A percentile compares a stretch with the other conserved stretches of the same genome.
Evolutionary conservation across 2,888 invertebrate species (phyloP).

Genomic region (Ormyrus rosae): DNA sequence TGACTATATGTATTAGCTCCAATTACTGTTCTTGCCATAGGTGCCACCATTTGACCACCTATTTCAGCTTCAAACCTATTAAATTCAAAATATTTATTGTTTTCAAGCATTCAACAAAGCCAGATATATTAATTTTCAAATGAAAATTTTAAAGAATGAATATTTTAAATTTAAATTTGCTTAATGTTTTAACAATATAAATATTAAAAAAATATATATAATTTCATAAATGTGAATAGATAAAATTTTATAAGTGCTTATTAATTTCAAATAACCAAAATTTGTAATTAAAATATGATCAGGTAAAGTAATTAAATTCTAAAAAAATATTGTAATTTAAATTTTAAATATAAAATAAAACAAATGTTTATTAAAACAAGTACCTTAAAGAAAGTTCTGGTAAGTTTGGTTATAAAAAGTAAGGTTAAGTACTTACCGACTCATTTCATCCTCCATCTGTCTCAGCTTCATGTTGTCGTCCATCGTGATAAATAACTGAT

Average conservation of each 20-base stretch:
- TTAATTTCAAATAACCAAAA: too few relatives aligned
- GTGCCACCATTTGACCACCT: conserved; percentile 80
- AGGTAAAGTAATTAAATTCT: too few relatives aligned
- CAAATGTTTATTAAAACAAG: background rate
- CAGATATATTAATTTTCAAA: conserved; percentile 21
- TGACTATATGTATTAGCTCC: conserved; percentile 85
- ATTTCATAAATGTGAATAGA: background rate
- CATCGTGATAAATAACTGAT: conserved; percentile 61
- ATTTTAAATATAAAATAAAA: background rate
- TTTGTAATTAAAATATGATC: too few relatives aligned
- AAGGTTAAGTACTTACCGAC: conserved; percentile 79
- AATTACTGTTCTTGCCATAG: conserved; percentile 81
- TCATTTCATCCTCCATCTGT: conserved; percentile 95
- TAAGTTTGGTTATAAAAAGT: conserved; percentile 13
- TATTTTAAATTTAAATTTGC: background rate
- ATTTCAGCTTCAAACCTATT: conserved; percentile 93
- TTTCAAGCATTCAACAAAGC: background rate
- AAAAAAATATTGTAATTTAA: background rate
- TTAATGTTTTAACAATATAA: background rate
- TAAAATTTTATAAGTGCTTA: too few relatives aligned
- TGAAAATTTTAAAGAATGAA: conserved; percentile 6
- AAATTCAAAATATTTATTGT: too few relatives aligned
- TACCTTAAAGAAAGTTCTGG: conserved; percentile 14
- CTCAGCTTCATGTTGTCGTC: conserved; percentile 83
- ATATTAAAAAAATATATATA: background rate